phyloP scores from a whole-genome alignment of 2,797 vertebrate genomes.

The Macroramphosus scolopax region DNA sequence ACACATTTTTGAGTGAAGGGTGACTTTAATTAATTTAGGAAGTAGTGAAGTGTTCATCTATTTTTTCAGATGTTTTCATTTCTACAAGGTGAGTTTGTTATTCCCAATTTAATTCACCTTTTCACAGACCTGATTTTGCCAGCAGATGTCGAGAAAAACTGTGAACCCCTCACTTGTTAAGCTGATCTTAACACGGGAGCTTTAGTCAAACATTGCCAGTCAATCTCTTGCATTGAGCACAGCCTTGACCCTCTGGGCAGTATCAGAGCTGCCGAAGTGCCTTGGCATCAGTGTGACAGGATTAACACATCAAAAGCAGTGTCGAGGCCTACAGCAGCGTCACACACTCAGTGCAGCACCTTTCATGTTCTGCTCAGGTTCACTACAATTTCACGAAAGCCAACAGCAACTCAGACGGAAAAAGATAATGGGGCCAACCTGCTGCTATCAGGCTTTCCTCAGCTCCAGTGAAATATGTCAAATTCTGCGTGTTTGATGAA shows the following conservation, averaged over 20 bases:
- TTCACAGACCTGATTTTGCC: slow-evolving; percentile 14
- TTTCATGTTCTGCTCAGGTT: slow-evolving; percentile 81
- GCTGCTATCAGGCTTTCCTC: slow-evolving; percentile 69
- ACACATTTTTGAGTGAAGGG: neutral
- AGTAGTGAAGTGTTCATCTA: slow-evolving; percentile 5
- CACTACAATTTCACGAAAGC: slow-evolving; percentile 75
- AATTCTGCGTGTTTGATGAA: slow-evolving; percentile 70
- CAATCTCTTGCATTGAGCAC: slow-evolving; percentile 61
- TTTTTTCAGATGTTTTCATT: slow-evolving; percentile 31
- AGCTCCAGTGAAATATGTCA: slow-evolving; percentile 70
- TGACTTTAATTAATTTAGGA: neutral
- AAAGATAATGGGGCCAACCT: slow-evolving; percentile 72
- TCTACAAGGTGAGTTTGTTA: slow-evolving; percentile 9
- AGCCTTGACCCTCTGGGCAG: slow-evolving; percentile 71
- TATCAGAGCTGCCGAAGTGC: slow-evolving; percentile 71
- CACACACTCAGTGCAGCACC: slow-evolving; percentile 71
- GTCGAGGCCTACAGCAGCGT: slow-evolving; percentile 71
- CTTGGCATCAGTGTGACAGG: slow-evolving; percentile 78
- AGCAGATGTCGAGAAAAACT: slow-evolving; percentile 31
- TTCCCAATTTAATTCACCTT: slow-evolving; percentile 25
- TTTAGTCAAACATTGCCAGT: slow-evolving; percentile 72
- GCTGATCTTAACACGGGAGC: slow-evolving; percentile 61
- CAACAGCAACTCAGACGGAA: slow-evolving; percentile 71
- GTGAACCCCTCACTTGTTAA: slow-evolving; percentile 48
- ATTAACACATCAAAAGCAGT: slow-evolving; percentile 81